Base-by-base conservation (phyloP, 2,888 invertebrate species). In the Rosalia funebris region DNA sequence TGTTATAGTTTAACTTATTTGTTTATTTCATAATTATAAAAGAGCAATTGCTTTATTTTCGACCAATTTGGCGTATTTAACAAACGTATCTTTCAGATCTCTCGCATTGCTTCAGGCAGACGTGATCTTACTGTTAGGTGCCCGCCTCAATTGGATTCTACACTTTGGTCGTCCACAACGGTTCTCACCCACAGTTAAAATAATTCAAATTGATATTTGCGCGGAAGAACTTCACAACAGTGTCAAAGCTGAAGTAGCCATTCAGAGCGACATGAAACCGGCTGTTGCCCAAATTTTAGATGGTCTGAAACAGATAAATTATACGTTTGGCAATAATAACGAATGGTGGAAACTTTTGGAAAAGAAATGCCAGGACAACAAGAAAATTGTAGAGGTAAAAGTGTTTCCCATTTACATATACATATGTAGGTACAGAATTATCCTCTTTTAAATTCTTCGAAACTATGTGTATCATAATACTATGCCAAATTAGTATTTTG, bases 61-160 rank as follows among this genome's bases (percentile, higher is more conserved):
- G n/a, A n/a, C n/a, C n/a, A n/a, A n/a, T n/a, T n/a, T n/a, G n/a
- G n/a, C n/a, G n/a, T n/a, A n/a, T n/a, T n/a, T n/a, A n/a, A n/a
- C n/a, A n/a, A n/a, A n/a, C n/a, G n/a, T n/a, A n/a, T n/a, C n/a
- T 62, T 36, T 10, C 37, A 64, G 71, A 37, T 96, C 96, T 0
- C 80, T 87, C 60, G 98, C 96, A 0, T 82, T 98, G 48, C 89
- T 90, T 73, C 87, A 93, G 69, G 93, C 96, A 0, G 98, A 98
- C 81, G 92, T 95, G 0, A 85, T 98, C 1, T 74, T 98, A 4
- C 65, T 77, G 7, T 45, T 77, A 15, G 68, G 98, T 0, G 98
- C 97, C 0, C 84, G 98, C 34, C 85, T 98, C 12, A 98, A 98
- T 83, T 98, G 98, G 98, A 98, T 98, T 83, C 85, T 98, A 63